Evolutionary conservation across 2,888 invertebrate species (phyloP), one percentile per base, ranked within the genome.

Genomic region (Caenorhabditis plicata): DNA sequence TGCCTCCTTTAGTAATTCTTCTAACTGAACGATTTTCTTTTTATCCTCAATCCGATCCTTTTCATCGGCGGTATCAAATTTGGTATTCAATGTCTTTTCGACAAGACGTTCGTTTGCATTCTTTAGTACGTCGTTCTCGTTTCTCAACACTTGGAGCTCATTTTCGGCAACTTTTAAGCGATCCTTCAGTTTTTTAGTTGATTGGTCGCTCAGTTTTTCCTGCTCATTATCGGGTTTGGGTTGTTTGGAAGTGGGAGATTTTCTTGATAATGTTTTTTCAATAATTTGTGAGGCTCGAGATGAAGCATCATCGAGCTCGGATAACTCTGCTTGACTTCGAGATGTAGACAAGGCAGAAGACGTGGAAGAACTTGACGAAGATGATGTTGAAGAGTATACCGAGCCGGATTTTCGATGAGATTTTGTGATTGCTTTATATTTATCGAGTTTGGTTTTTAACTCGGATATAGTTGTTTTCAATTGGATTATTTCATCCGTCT

Each of bases 31-130:
- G 8, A 64, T 48, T 38, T 60, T 56, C 48, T 63, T 73, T 42
- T 74, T 67, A 41, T 73, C 48, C 23, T 71, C 72, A n/a, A n/a
- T n/a, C n/a, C n/a, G n/a, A n/a, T n/a, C n/a, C n/a, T n/a, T n/a
- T n/a, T n/a, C n/a, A n/a, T n/a, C n/a, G n/a, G n/a, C n/a, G n/a
- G n/a, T n/a, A n/a, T n/a, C n/a, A n/a, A n/a, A n/a, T n/a, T n/a
- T n/a, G n/a, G n/a, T n/a, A n/a, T n/a, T n/a, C 17, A 53, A 66
- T 49, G 31, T 75, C 73, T 68, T 73, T 32, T 64, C 52, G 5
- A 75, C 64, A 8, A 77, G 53, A 32, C 69, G 35, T 17, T 77
- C 75, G 46, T 77, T 75, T 2, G 75, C 70, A 8, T 58, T 54
- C 35, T 68, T 68, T 45, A 77, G 36, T 3, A 77, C 43, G n/a